Percentiles rank a stretch among this genome's conserved stretches.
phyloP scores from a whole-genome alignment of 2,113 vertebrate genomes.

The Rynchops niger region DNA sequence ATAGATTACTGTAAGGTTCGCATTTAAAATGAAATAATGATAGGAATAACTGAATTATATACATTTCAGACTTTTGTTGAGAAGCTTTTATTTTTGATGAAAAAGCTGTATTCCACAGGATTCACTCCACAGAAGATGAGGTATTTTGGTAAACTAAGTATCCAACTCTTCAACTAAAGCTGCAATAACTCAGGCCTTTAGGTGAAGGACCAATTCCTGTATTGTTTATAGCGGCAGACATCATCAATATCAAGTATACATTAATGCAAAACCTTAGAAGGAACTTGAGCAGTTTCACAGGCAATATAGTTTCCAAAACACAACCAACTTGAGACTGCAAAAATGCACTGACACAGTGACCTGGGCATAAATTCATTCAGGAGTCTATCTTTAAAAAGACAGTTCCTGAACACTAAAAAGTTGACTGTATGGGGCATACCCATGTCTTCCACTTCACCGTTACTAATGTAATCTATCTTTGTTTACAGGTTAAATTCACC shows the following conservation, averaged over 20 bases:
- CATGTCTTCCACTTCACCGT: not conserved
- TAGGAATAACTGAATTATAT: not conserved
- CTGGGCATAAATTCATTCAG: not conserved
- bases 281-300: not conserved
- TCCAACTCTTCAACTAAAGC: not conserved
- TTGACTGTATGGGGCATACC: not conserved
- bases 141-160: not conserved
- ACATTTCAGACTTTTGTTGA: not conserved
- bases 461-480: not conserved
- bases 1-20: not conserved
- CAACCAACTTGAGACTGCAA: not conserved
- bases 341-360: not conserved
- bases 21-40: not conserved
- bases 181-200: not conserved
- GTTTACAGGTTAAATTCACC: not conserved
- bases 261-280: not conserved
- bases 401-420: not conserved
- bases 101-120: not conserved
- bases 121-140: not conserved
- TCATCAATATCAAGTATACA: not conserved
- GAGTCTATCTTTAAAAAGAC: not conserved
- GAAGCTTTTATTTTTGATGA: not conserved
- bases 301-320: not conserved
- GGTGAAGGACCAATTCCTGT: not conserved
- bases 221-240: not conserved